A percentile compares a stretch with the other conserved stretches of the same genome.
Evolutionary conservation across 2,888 invertebrate genomes (phyloP).

Genomic region (Taenaris catops): DNA sequence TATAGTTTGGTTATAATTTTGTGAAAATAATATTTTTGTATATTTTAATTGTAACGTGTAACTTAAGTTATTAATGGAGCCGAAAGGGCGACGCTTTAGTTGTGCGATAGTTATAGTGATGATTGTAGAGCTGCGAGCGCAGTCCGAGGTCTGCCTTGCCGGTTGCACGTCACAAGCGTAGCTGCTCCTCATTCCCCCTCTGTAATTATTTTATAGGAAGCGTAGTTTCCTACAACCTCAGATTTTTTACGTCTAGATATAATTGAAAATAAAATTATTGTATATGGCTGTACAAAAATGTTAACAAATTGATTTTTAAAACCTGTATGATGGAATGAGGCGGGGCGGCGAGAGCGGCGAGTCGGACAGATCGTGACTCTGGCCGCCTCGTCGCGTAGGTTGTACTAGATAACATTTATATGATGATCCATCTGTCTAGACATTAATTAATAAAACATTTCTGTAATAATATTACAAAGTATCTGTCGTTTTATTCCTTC

Average conservation of each 20-base stretch:
- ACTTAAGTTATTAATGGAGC: slow-evolving; percentile 70
- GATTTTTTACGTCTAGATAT: slow-evolving; percentile 79
- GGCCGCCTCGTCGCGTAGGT: slow-evolving; percentile 66
- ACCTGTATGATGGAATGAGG: slow-evolving; percentile 73
- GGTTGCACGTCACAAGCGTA: slow-evolving; percentile 73
- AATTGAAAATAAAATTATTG: slow-evolving; percentile 80
- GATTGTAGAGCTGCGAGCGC: slow-evolving; percentile 76
- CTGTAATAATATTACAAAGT: slow-evolving; percentile 82
- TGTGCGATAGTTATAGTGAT: slow-evolving; percentile 68
- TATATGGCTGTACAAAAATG: slow-evolving; percentile 81
- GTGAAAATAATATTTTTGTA: slow-evolving; percentile 80
- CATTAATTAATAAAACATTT: slow-evolving; percentile 84
- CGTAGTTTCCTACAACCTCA: slow-evolving; percentile 78
- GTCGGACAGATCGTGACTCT: slow-evolving; percentile 52
- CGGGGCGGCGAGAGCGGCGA: slow-evolving; percentile 58
- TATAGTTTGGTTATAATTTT: slow-evolving; percentile 76
- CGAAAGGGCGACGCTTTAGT: slow-evolving; percentile 59
- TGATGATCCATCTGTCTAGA: slow-evolving; percentile 83
- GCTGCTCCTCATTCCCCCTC: slow-evolving; percentile 75
- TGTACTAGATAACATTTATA: slow-evolving; percentile 79
- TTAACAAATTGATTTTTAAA: slow-evolving; percentile 76
- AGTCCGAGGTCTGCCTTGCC: slow-evolving; percentile 76
- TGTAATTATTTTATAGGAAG: slow-evolving; percentile 78
- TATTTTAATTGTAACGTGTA: slow-evolving; percentile 71
- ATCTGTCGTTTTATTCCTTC: slow-evolving; percentile 52